phyloP scores from a whole-genome alignment of 1,140 invertebrate species.

The Lineus longissimus region DNA sequence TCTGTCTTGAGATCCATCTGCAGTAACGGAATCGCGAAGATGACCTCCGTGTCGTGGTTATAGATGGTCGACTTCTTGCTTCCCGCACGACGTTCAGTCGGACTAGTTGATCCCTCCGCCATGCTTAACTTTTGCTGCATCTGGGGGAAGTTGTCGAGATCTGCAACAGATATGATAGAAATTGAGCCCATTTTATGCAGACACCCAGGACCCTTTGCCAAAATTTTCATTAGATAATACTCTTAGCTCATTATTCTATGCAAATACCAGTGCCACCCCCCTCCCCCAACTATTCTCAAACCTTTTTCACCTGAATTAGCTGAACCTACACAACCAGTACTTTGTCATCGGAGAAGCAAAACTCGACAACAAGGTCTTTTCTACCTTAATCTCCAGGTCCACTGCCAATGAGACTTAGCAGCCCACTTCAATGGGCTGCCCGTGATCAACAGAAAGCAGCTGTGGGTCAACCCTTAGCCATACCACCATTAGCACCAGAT shows the following conservation, averaged over 20 bases:
- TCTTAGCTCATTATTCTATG: too few relatives aligned
- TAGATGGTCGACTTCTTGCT: slow-evolving; percentile 62
- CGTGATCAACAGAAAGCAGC: too few relatives aligned
- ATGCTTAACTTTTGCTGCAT: slow-evolving; percentile 61
- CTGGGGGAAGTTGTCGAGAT: slow-evolving; percentile 79
- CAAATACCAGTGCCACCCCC: too few relatives aligned
- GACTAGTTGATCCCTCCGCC: slow-evolving; percentile 51
- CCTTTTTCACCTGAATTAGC: too few relatives aligned
- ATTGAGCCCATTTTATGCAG: not conserved
- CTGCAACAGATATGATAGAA: slow-evolving; percentile 55
- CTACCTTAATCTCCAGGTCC: too few relatives aligned
- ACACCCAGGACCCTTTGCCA: not conserved
- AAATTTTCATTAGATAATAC: not conserved
- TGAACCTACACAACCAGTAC: too few relatives aligned
- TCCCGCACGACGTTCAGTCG: slow-evolving; percentile 38
- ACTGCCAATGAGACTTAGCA: too few relatives aligned
- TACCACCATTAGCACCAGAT: too few relatives aligned
- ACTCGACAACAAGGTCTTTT: too few relatives aligned
- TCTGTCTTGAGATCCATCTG: slow-evolving; percentile 90
- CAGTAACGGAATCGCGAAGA: slow-evolving; percentile 88
- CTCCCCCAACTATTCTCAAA: not conserved
- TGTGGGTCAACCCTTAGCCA: too few relatives aligned
- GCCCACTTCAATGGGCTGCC: too few relatives aligned
- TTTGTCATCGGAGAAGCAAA: too few relatives aligned
- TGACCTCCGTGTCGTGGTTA: slow-evolving; percentile 87